Percentiles rank a stretch among this genome's conserved stretches.
Conservation (phyloP, 2,113 vertebrate genomes). For the Rhinopithecus roxellana region DNA sequence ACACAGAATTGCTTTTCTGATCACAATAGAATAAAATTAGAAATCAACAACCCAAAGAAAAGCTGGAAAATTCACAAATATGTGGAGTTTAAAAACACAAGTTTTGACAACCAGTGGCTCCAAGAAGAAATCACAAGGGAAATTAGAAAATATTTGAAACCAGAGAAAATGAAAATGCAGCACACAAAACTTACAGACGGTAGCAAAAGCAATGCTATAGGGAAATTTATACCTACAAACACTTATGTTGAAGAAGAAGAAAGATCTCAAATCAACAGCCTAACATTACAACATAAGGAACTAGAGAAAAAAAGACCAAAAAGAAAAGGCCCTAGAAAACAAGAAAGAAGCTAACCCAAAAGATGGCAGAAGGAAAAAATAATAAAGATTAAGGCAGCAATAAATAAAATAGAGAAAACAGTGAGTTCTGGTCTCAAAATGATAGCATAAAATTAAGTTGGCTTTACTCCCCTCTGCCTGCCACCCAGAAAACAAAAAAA, state of each 20-base stretch:
- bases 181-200: background rate
- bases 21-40: background rate
- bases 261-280: background rate
- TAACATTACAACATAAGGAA: background rate
- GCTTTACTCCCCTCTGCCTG: background rate
- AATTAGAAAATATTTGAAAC: background rate
- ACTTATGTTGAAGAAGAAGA: background rate
- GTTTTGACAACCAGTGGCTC: background rate
- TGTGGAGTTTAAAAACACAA: background rate
- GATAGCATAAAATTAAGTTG: background rate
- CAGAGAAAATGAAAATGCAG: background rate
- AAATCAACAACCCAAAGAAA: background rate
- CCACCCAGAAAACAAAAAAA: background rate
- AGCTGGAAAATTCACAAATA: background rate
- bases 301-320: background rate
- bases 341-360: background rate
- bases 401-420: background rate
- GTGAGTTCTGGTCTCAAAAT: background rate
- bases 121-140: background rate
- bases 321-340: background rate
- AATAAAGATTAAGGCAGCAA: background rate
- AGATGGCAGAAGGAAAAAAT: background rate
- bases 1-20: too few relatives aligned
- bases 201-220: background rate
- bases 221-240: background rate